Conservation (phyloP, 2,113 vertebrate species). For the Phodopus roborovskii region DNA sequence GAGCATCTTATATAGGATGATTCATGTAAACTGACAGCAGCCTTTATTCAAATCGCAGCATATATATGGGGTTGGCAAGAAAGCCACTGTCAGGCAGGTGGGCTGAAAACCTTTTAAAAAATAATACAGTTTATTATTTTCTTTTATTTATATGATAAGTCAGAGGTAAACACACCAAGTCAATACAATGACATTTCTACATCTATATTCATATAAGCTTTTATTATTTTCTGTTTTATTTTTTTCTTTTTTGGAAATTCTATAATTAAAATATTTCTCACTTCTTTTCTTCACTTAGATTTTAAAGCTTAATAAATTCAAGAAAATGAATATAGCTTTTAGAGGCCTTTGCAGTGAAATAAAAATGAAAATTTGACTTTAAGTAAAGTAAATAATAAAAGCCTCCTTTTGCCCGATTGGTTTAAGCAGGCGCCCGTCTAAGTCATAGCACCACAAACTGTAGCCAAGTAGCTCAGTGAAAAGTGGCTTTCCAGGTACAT, state of each 20-base stretch:
- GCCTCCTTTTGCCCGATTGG: not conserved
- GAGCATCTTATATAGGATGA: not conserved
- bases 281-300: too few species aligned
- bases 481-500: not conserved
- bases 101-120: not conserved
- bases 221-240: not conserved
- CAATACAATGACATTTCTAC: too few species aligned
- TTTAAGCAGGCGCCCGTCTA: not conserved
- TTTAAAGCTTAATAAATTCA: not conserved
- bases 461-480: accelerated
- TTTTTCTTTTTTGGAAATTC: not conserved
- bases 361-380: not conserved
- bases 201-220: not conserved
- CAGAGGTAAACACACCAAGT: not conserved
- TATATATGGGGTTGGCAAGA: not conserved
- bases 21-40: too few species aligned
- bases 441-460: accelerated
- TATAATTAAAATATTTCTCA: not conserved
- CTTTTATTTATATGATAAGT: not conserved
- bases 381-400: not conserved
- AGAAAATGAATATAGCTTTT: not conserved
- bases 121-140: not conserved
- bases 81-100: not conserved
- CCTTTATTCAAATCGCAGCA: not conserved
- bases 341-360: too few species aligned